Conservation (phyloP, 2,113 vertebrate species). For the Diadophis punctatus region DNA sequence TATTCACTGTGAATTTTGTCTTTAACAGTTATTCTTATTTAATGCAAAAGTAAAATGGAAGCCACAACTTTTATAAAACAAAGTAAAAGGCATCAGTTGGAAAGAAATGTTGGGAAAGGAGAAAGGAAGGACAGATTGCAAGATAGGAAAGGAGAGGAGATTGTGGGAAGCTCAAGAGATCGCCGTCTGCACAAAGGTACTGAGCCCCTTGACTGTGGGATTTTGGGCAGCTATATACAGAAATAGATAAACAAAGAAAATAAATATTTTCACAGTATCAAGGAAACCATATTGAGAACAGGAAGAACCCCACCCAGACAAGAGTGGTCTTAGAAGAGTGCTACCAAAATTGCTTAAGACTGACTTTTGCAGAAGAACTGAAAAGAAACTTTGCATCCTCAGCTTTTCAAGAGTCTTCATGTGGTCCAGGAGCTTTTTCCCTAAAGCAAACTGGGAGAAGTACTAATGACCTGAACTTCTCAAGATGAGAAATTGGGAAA, state of each 20-base stretch:
- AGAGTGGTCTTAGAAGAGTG: not conserved
- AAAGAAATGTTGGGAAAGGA: not conserved
- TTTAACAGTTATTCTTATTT: not conserved
- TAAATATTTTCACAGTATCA: not conserved
- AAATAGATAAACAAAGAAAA: not conserved
- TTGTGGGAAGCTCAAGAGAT: not conserved
- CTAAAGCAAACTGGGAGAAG: no score
- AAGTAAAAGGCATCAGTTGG: not conserved
- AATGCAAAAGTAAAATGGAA: not conserved
- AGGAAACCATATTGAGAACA: not conserved
- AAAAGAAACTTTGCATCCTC: not conserved
- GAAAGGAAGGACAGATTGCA: not conserved
- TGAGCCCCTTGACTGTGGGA: no score
- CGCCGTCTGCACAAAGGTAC: not conserved
- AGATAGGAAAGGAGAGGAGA: not conserved
- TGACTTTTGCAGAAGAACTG: not conserved
- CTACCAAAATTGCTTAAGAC: not conserved
- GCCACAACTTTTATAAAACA: not conserved
- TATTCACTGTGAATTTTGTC: not conserved
- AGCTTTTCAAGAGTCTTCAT: not conserved
- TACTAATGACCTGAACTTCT: not conserved
- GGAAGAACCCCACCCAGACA: not conserved
- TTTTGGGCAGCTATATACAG: not conserved
- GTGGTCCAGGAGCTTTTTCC: no score
- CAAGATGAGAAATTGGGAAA: no score